A percentile compares a stretch with the other conserved stretches of the same genome.
These are phyloP conservation scores for Orchesella cincta DNA, from an alignment of 1,140 invertebrate species.

Conservation along the genomic window DNA sequence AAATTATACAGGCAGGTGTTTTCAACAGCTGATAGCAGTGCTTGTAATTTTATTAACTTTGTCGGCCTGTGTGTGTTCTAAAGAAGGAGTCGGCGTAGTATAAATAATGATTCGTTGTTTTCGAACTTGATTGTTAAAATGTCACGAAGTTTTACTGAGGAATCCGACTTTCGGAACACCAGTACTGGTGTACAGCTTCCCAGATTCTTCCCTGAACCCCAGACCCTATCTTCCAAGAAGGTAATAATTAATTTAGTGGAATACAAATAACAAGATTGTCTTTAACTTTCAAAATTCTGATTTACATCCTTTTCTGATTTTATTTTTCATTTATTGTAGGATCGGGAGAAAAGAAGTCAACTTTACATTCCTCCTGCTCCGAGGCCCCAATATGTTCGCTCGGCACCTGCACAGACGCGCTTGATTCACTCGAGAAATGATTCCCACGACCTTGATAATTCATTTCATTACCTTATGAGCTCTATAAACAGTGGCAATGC, in stretches of 20 bases:
- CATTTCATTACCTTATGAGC: conserved; percentile 45
- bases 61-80: too few relatives aligned
- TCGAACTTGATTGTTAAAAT: background rate
- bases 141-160: background rate
- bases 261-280: background rate
- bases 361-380: conserved; percentile 47
- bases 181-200: conserved; percentile 37
- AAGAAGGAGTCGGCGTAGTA: too few relatives aligned
- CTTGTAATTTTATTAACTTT: too few relatives aligned
- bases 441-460: conserved; percentile 44
- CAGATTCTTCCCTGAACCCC: conserved; percentile 44
- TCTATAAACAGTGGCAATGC: background rate
- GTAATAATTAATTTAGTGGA: conserved; percentile 16
- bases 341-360: conserved; percentile 40
- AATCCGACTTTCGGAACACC: conserved; percentile 8
- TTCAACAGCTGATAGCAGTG: too few relatives aligned
- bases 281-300: too few relatives aligned
- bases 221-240: conserved; percentile 45
- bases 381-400: conserved; percentile 44
- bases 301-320: background rate
- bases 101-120: too few relatives aligned
- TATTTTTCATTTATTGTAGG: conserved; percentile 33
- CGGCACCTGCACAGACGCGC: conserved; percentile 43
- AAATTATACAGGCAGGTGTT: too few relatives aligned
- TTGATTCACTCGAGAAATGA: conserved; percentile 46